Base-by-base conservation (phyloP, 2,888 invertebrate species). In the Epinotia demarniana region DNA sequence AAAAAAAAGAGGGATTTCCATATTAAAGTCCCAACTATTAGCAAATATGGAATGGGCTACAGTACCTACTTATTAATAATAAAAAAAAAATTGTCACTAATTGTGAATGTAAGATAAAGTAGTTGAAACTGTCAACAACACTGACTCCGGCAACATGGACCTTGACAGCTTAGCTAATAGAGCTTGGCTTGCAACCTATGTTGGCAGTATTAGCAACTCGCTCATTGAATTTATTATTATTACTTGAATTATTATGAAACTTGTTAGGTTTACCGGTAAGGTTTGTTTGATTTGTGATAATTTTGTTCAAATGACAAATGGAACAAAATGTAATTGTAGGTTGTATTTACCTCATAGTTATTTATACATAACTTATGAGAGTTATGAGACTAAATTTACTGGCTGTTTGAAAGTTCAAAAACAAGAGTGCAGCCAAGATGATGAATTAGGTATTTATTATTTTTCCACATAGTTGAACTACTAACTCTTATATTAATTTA, bases 401-500 rank as follows among this genome's bases (percentile, higher is more conserved):
- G 49, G 66, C 64, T 73, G 73, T 73, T 39, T 60, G 33, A 63
- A 63, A 74, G 74, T 74, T 63, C 69, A 74, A 64, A 67, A 70
- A 58, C 63, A 49, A 57, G 23, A 64, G 27, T 57, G 9, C 74
- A 70, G 73, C 64, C 72, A 72, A 72, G 73, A 71, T 73, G 73
- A 71, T 73, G 73, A 78, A 70, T 72, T 79, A 33, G 33, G 33
- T 33, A 79, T 80, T 78, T 74, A 78, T 75, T 85, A 85, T 82
- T 85, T 82, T 82, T 81, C 71, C 80, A 81, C 61, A 79, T 73
- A 46, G 60, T 67, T 77, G 82, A 91, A 90, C 92, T 90, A 85
- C 92, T 89, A 86, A 87, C 92, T 92, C 92, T 93, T 92, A 87
- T 83, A 81, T 83, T 83, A 81, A 83, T 89, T 84, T 86, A 82